Evolutionary conservation across 2,888 invertebrate species (phyloP).

Genomic region (Drosophila fungiperda): DNA sequence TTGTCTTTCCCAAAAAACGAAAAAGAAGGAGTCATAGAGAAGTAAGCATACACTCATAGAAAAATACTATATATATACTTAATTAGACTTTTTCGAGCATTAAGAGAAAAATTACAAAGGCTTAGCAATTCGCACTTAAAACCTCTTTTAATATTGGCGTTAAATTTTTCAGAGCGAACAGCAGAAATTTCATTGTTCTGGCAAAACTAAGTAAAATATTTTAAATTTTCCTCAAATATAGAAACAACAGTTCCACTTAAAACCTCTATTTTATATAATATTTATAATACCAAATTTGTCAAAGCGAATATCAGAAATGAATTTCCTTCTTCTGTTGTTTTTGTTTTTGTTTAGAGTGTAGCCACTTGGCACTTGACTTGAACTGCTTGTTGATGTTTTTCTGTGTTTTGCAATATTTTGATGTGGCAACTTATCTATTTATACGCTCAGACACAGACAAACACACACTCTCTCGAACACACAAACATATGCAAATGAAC

Average conservation of each 20-base stretch:
- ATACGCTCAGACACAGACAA: constrained; percentile 2
- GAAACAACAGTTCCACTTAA: neutral
- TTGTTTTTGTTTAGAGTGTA: neutral
- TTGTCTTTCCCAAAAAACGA: neutral
- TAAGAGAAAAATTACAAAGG: neutral
- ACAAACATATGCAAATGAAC: constrained; percentile 32
- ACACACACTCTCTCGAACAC: neutral
- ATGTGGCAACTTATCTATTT: constrained; percentile 63
- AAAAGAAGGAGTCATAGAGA: neutral
- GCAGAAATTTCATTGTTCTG: neutral
- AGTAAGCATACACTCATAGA: neutral
- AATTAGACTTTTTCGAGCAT: neutral
- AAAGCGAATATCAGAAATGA: neutral
- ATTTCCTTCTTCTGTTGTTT: neutral
- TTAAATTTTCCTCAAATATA: neutral
- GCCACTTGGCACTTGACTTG: constrained; percentile 60
- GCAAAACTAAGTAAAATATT: neutral
- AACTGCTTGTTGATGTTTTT: constrained; percentile 76
- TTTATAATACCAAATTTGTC: neutral
- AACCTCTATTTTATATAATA: neutral
- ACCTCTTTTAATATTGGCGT: too few species aligned
- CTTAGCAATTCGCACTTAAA: neutral
- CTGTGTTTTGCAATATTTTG: constrained; percentile 32
- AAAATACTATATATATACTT: neutral
- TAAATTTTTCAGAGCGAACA: too few species aligned